phyloP scores from a whole-genome alignment of 2,888 invertebrate species.

The Tipula unca region DNA sequence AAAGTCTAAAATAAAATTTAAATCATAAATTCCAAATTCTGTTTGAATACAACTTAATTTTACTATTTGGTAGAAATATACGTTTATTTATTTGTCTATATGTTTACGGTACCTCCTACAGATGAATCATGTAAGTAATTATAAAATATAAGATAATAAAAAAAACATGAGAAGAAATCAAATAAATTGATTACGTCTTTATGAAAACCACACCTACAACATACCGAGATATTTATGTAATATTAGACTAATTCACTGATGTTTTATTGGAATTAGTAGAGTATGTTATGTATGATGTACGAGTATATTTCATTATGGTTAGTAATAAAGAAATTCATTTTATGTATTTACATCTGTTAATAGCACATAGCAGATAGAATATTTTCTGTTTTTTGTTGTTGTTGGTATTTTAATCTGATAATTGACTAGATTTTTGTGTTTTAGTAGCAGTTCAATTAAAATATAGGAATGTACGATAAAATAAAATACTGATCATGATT shows the following conservation, averaged over 20 bases:
- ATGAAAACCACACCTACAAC: neutral
- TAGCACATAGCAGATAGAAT: neutral
- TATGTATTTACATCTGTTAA: neutral
- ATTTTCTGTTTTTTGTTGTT: neutral
- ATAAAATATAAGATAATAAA: too few relatives aligned
- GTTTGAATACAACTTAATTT: too few relatives aligned
- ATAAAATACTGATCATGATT: too few relatives aligned
- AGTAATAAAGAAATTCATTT: neutral
- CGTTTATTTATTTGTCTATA: neutral
- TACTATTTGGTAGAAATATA: too few relatives aligned
- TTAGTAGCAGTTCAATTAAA: neutral
- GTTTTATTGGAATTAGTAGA: neutral
- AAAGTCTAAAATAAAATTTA: neutral
- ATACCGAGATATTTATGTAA: neutral
- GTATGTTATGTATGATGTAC: neutral
- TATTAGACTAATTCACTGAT: neutral
- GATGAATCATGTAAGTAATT: too few relatives aligned
- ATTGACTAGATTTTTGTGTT: neutral
- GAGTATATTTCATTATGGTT: neutral
- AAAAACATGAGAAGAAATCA: neutral
- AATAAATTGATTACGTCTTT: neutral
- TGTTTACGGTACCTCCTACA: too few relatives aligned
- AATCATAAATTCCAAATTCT: too few relatives aligned
- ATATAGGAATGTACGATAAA: too few relatives aligned
- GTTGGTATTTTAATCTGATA: neutral